Percentiles rank a stretch among this genome's conserved stretches.
phyloP scores from a whole-genome alignment of 2,797 vertebrate genomes.

The Bovichtus variegatus region DNA sequence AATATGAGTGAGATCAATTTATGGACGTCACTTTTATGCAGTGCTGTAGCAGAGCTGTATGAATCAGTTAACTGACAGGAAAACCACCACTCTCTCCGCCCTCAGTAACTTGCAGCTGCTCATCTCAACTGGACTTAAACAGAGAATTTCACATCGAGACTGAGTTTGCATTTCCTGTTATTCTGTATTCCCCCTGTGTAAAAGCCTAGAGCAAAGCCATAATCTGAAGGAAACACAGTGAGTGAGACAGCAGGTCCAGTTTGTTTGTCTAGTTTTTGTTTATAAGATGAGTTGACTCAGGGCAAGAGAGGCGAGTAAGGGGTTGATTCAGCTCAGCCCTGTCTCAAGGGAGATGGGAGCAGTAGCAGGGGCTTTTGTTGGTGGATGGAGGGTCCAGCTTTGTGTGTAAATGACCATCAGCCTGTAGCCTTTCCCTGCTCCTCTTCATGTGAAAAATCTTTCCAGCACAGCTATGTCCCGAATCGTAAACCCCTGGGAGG shows the following conservation, averaged over 20 bases:
- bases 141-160: slow-evolving; percentile 5
- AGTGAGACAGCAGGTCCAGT: background rate
- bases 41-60: background rate
- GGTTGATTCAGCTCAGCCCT: slow-evolving; percentile 2
- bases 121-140: slow-evolving; percentile 14
- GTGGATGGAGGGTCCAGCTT: background rate
- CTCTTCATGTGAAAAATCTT: slow-evolving; percentile 17
- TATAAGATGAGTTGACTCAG: background rate
- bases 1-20: background rate
- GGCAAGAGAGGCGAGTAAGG: background rate
- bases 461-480: background rate
- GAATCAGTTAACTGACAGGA: slow-evolving; percentile 74
- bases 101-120: slow-evolving; percentile 17
- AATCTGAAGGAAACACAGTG: slow-evolving; percentile 1
- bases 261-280: slow-evolving; percentile 23
- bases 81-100: slow-evolving; percentile 58
- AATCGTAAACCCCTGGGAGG: slow-evolving; percentile 22
- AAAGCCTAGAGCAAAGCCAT: background rate
- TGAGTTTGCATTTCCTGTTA: slow-evolving; percentile 26
- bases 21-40: background rate
- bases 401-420: background rate
- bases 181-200: background rate
- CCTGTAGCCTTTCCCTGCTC: slow-evolving; percentile 2
- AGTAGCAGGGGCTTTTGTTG: background rate
- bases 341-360: slow-evolving; percentile 9